Evolutionary conservation across 2,113 vertebrate species (phyloP), one percentile per base, ranked within the genome.

Genomic region (Crotalus tigris): DNA sequence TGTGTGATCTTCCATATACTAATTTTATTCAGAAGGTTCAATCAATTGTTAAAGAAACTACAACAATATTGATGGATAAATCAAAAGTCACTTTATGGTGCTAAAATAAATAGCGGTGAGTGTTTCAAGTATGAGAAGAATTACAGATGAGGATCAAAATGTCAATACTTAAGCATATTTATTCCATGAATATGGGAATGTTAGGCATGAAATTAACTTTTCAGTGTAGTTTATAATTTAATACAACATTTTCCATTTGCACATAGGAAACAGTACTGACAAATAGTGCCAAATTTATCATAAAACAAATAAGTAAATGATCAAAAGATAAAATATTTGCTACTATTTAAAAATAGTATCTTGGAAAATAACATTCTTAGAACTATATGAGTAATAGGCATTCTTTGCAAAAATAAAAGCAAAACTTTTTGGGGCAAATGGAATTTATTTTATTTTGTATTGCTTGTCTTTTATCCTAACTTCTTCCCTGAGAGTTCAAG

Each of bases 151-250:
- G 49, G 49, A 51, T 51, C 49, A 51, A 51, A 51, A 51, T 51
- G 49, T 51, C 49, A 51, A 51, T 51, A 51, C 49, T 8, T 51
- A 51, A 51, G 49, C 8, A 1, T 51, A 51, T 51, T 51, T 51
- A 51, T 51, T 51, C 49, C 49, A 51, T 51, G 8, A 51, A 51
- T 51, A 51, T 93, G 75, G 64, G 49, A 87, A 87, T 44, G 89
- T 87, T 93, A 29, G n/a, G 57, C 57, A 90, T 87, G n/a, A 93
- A 90, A 93, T 93, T 86, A 87, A 87, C 33, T 87, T 90, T 87
- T 90, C 81, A 64, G 5, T 87, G 23, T 57, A 87, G 21, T 23
- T 23, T 49, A 39, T 44, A 93, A 90, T 90, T 57, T 5, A 93
- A 53, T 8, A 49, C 64, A 85, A 88, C 21, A 4, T 44, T 88